Evolutionary conservation across 1,140 invertebrate species (phyloP), one percentile per base, ranked within the genome.

Genomic region (Frieseomelitta varia): DNA sequence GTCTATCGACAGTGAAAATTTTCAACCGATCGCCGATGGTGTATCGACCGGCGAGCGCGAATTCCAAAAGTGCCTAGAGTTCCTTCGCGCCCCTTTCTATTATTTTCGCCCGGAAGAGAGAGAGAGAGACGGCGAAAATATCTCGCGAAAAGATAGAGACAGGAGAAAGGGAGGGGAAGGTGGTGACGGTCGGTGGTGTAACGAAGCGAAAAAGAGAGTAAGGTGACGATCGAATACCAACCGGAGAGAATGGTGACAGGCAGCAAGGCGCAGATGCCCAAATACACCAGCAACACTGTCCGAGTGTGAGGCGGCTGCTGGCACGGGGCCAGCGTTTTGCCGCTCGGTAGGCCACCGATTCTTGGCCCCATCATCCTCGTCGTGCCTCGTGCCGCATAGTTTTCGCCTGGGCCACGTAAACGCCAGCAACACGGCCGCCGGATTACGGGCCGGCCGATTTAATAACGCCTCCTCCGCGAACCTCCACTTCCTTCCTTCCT

Each of bases 321-420:
- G 93, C 92, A 89, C 56, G 12, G 56, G 68, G 93, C 92, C 92
- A 93, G 87, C 78, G 90, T 92, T 91, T 88, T 91, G 87, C 90
- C 87, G 85, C 88, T 92, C 86, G 91, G 87, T 90, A 91, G 92
- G 90, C 92, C 93, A 92, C 92, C 92, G 91, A 92, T 92, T 93
- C 91, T 93, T 93, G 87, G 92, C 90, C 92, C 90, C 91, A 85
- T 93, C 93, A 47, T 47, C 39, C 39, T 47, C 39, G 93, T 94
- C 92, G 91, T 92, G 88, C 83, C 87, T 79, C 77, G 86, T 92
- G 85, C 93, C 91, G 91, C 93, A 93, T 94, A 93, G 91, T 91
- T 94, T 93, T 93, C 92, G 92, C 91, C 91, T 90, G 88, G 84
- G 84, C 91, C 92, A 92, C 92, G 92, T 93, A 91, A 93, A 93